Percentiles rank a stretch among this genome's conserved stretches.
Conservation (phyloP, 1,140 invertebrate genomes). For the Capitella teleta region DNA sequence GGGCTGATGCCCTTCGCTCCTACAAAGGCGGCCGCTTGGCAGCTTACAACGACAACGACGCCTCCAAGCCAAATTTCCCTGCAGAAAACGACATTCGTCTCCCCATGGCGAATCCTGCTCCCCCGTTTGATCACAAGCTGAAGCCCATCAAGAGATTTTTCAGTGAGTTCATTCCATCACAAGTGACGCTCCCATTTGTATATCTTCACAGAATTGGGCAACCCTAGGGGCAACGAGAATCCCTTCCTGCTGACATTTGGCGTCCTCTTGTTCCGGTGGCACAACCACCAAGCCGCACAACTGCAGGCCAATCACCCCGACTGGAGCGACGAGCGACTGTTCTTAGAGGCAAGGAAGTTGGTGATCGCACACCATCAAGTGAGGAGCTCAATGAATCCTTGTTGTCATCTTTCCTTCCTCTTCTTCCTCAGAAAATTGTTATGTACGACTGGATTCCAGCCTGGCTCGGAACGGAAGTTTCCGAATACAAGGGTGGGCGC, state of each 20-base stretch:
- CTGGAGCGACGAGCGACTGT: conserved; percentile 89
- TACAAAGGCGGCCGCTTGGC: conserved; percentile 43
- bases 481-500: background rate
- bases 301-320: conserved; percentile 56
- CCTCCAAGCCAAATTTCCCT: conserved; percentile 39
- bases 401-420: background rate
- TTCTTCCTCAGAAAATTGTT: conserved; percentile 33
- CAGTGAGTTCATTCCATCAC: no score
- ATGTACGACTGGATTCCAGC: conserved; percentile 47
- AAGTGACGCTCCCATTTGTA: no score
- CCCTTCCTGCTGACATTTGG: conserved; percentile 86
- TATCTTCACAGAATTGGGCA: conserved; percentile 89
- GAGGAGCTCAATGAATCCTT: background rate
- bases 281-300: conserved; percentile 74
- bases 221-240: conserved; percentile 94
- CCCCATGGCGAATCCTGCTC: conserved; percentile 52
- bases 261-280: conserved; percentile 88
- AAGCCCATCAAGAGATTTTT: conserved; percentile 47
- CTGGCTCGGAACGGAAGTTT: conserved; percentile 29
- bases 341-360: conserved; percentile 74
- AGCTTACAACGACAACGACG: conserved; percentile 24
- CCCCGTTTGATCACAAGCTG: conserved; percentile 44
- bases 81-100: conserved; percentile 44
- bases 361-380: conserved; percentile 90
- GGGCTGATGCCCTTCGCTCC: conserved; percentile 47